phyloP scores from a whole-genome alignment of 2,113 vertebrate species.

The Callopanchax toddi region DNA sequence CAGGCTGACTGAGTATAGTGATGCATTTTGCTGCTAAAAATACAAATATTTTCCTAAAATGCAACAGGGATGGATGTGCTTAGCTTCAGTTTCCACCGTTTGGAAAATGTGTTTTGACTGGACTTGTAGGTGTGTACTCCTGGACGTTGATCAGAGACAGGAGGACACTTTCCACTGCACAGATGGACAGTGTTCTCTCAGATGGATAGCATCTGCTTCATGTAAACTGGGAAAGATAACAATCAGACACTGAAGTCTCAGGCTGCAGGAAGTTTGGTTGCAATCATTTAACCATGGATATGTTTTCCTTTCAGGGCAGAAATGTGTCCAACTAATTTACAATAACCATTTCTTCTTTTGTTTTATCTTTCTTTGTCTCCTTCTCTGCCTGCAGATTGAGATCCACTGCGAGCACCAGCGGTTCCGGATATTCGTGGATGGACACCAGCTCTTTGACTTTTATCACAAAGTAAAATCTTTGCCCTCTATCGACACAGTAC shows the following conservation, averaged over 20 bases:
- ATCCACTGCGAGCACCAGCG: slow-evolving; percentile 98
- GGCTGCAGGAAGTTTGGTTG: not conserved
- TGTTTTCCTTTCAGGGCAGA: not conserved
- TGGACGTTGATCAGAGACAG: not conserved
- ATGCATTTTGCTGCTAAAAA: too few relatives aligned
- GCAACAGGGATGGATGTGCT: not conserved
- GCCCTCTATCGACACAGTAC: slow-evolving; percentile 92
- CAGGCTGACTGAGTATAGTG: too few relatives aligned
- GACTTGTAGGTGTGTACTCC: not conserved
- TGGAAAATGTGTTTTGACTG: not conserved
- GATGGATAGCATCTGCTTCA: not conserved
- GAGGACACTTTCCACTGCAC: not conserved
- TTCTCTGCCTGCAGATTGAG: slow-evolving; percentile 84
- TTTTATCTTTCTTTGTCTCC: not conserved
- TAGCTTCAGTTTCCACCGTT: not conserved
- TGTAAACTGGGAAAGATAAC: not conserved
- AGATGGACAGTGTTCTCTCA: not conserved
- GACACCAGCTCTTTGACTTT: slow-evolving; percentile 99
- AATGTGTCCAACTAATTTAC: not conserved
- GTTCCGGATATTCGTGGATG: slow-evolving; percentile 98
- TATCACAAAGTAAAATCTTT: slow-evolving; percentile 96
- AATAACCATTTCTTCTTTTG: not conserved
- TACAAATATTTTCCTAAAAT: too few relatives aligned
- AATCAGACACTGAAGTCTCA: not conserved
- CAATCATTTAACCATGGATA: not conserved